Evolutionary conservation across 2,888 invertebrate genomes (phyloP).

Genomic region (Lampropteryx suffumata): DNA sequence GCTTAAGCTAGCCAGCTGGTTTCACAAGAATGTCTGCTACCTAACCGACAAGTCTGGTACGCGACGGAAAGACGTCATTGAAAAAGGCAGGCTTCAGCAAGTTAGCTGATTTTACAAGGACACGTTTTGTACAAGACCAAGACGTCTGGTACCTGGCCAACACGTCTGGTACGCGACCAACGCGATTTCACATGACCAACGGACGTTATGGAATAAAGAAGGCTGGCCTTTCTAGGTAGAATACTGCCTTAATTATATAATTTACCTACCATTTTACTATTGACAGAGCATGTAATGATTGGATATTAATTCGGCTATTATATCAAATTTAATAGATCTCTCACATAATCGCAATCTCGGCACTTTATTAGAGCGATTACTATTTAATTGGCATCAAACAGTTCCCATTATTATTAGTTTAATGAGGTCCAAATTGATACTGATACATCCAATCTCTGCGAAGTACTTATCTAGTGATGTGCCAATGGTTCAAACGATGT

Average conservation of each 20-base stretch:
- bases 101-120: no score
- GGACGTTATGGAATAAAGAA: no score
- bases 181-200: no score
- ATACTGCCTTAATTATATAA: neutral
- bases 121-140: no score
- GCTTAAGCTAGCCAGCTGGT: no score
- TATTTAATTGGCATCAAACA: constrained; percentile 39
- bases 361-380: constrained; percentile 20
- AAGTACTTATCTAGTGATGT: neutral
- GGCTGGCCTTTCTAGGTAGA: no score
- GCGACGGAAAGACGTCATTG: no score
- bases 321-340: constrained; percentile 5
- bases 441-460: constrained; percentile 25
- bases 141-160: no score
- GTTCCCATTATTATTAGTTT: constrained; percentile 42
- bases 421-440: constrained; percentile 50
- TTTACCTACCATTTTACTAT: neutral
- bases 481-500: neutral
- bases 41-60: no score
- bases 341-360: constrained; percentile 4
- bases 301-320: neutral
- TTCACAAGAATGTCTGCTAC: no score
- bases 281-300: constrained; percentile 1
- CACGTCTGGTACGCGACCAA: no score
- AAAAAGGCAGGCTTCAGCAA: no score